Evolutionary conservation across 2,888 invertebrate genomes (phyloP).

Genomic region (Digitonthophagus gazella): DNA sequence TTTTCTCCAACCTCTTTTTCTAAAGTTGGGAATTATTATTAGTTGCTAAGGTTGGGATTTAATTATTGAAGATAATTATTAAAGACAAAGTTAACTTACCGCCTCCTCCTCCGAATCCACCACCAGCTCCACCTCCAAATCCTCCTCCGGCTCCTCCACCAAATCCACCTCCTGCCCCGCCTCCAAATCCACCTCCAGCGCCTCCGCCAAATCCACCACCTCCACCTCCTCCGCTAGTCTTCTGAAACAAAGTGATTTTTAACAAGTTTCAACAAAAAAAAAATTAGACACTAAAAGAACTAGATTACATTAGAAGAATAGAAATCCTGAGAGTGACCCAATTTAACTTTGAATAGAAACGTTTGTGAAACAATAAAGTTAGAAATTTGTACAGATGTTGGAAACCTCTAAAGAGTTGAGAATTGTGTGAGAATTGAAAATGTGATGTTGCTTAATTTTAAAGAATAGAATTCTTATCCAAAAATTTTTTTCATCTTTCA

Average conservation of each 20-base stretch:
- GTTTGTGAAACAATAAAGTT: not conserved
- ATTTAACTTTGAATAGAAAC: not conserved
- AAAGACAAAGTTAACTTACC: constrained; percentile 26
- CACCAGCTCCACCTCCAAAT: constrained; percentile 39
- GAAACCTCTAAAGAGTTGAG: no score
- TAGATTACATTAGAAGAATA: not conserved
- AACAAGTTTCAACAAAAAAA: no score
- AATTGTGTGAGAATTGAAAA: no score
- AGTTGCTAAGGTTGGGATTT: not conserved
- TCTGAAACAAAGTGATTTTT: constrained; percentile 13
- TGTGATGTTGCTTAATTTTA: no score
- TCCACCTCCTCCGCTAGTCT: constrained; percentile 33
- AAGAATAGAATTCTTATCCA: no score
- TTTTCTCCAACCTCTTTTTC: no score
- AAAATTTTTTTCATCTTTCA: no score
- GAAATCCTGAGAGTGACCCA: not conserved
- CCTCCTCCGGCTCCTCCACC: constrained; percentile 35
- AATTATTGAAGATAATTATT: not conserved
- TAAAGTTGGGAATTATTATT: not conserved
- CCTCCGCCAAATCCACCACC: constrained; percentile 31
- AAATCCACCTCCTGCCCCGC: constrained; percentile 41
- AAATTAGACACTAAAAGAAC: not conserved
- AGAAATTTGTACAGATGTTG: no score
- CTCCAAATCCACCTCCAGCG: constrained; percentile 38
- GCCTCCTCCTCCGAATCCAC: constrained; percentile 46